A percentile compares a stretch with the other conserved stretches of the same genome.
These are phyloP conservation scores for Silvanus unidentatus DNA, from an alignment of 2,888 invertebrate species.

Conservation along the genomic window DNA sequence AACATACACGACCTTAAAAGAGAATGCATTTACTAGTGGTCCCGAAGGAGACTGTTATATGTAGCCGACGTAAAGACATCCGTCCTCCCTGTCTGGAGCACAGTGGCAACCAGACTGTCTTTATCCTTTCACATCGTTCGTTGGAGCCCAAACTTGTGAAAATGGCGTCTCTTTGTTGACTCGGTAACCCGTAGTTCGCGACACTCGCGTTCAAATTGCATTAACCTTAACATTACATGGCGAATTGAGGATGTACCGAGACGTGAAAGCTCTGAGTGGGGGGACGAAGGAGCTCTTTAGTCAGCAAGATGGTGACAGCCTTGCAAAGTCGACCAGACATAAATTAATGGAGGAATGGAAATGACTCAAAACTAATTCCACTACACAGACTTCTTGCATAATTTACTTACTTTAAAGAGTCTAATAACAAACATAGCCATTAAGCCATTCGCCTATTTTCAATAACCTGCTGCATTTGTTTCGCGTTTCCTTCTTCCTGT, in stretches of 20 bases:
- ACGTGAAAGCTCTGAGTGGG: conserved; percentile 43
- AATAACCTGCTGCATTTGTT: too few species aligned
- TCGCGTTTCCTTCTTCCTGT: too few species aligned
- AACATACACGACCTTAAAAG: conserved; percentile 19
- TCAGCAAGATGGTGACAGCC: conserved; percentile 37
- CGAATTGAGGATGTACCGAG: conserved; percentile 50
- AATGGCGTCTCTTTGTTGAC: conserved; percentile 46
- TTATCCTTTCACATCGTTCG: conserved; percentile 12
- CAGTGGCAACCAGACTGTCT: conserved; percentile 3
- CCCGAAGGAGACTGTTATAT: conserved; percentile 18
- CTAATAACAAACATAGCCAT: background rate
- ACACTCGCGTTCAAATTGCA: conserved; percentile 49
- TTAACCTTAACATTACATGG: conserved; percentile 52
- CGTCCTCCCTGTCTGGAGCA: background rate
- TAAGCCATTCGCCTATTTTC: background rate
- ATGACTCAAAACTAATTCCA: conserved; percentile 33
- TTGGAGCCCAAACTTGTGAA: conserved; percentile 32
- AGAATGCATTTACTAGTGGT: conserved; percentile 21
- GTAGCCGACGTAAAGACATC: conserved; percentile 10
- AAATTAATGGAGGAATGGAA: conserved; percentile 38
- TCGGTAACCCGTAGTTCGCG: conserved; percentile 45
- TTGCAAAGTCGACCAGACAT: conserved; percentile 35
- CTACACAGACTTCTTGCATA: conserved; percentile 22
- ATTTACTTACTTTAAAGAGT: conserved; percentile 15
- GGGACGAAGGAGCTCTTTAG: conserved; percentile 28